A percentile compares a stretch with the other conserved stretches of the same genome.
Evolutionary conservation across 1,140 invertebrate species (phyloP).

Genomic region (Daktulosphaira vitifoliae): DNA sequence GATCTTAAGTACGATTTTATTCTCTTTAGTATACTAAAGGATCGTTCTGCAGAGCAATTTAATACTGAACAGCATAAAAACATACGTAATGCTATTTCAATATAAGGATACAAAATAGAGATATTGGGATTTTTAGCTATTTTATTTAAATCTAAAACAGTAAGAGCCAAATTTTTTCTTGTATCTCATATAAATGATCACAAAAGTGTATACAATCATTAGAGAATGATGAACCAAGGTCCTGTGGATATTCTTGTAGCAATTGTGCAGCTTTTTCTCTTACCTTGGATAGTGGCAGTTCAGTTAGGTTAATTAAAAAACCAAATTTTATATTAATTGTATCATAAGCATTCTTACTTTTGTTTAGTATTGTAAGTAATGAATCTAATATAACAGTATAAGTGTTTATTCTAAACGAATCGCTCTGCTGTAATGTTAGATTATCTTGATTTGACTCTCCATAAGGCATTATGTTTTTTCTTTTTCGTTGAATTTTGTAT

Average conservation of each 20-base stretch:
- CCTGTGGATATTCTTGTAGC: neutral
- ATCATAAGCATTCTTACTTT: neutral
- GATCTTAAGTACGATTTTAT: no score
- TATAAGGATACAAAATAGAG: neutral
- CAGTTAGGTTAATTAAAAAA: constrained; percentile 6
- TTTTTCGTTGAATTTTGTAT: constrained; percentile 3
- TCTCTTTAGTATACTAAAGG: no score
- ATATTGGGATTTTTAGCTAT: constrained; percentile 1
- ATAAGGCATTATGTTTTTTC: neutral
- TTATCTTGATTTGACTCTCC: neutral
- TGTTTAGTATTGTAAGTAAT: neutral
- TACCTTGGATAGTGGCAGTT: neutral
- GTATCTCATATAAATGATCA: no score
- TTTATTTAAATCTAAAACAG: neutral
- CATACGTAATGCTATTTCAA: constrained; percentile 12
- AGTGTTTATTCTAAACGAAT: constrained; percentile 4
- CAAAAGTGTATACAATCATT: constrained; percentile 5
- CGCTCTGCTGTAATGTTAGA: neutral
- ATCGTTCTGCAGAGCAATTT: no score
- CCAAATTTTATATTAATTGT: neutral
- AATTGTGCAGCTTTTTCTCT: neutral
- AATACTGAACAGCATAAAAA: constrained; percentile 1
- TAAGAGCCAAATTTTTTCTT: neutral
- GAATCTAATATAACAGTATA: constrained; percentile 4
- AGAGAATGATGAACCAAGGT: neutral